phyloP scores from a whole-genome alignment of 2,797 vertebrate genomes.

The Argya squamiceps region DNA sequence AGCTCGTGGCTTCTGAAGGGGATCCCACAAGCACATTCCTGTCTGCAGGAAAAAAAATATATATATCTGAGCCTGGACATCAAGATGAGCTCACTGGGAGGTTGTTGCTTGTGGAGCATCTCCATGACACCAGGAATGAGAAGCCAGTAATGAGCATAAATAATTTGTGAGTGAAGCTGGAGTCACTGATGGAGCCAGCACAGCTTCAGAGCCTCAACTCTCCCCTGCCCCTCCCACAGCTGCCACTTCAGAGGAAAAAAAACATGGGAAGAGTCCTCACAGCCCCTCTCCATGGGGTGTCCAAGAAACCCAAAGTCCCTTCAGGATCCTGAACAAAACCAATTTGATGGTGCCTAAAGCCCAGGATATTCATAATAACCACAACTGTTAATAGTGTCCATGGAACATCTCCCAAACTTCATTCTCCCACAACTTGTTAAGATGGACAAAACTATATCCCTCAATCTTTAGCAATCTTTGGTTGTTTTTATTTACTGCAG shows the following conservation, averaged over 20 bases:
- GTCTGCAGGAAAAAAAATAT: neutral
- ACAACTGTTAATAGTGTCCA: neutral
- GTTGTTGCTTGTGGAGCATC: neutral
- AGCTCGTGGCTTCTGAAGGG: neutral
- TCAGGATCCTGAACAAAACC: neutral
- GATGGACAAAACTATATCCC: neutral
- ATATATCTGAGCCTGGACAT: neutral
- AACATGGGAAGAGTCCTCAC: neutral
- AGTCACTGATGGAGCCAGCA: neutral
- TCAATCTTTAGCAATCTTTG: neutral
- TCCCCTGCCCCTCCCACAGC: neutral
- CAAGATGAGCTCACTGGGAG: neutral
- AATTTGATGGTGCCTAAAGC: neutral
- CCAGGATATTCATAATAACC: neutral
- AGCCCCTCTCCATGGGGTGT: fast-evolving
- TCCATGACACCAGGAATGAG: neutral
- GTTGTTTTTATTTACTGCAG: conserved; percentile 38
- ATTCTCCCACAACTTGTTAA: neutral
- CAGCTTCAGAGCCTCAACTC: neutral
- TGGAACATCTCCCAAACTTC: neutral
- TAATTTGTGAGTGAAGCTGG: neutral
- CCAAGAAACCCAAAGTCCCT: neutral
- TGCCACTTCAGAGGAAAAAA: neutral
- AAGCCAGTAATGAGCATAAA: neutral
- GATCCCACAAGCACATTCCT: neutral